Evolutionary conservation across 2,888 invertebrate species (phyloP).

Genomic region (Hypena proboscidalis): DNA sequence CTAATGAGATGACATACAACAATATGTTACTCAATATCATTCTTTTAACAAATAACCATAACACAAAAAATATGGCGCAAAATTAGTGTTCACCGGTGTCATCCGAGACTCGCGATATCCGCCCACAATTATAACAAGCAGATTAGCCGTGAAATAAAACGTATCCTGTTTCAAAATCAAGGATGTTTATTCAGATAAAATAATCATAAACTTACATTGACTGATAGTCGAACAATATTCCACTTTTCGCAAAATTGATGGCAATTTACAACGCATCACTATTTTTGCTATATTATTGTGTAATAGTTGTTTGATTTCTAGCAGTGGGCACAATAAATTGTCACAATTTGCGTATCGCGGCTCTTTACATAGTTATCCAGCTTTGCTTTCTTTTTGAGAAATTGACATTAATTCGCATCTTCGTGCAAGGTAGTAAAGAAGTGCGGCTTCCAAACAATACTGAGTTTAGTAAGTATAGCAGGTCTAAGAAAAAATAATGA

Average conservation of each 20-base stretch:
- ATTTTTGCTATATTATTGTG: not conserved
- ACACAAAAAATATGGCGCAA: too few species aligned
- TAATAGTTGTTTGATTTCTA: not conserved
- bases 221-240: constrained; percentile 20
- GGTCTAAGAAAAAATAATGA: too few species aligned
- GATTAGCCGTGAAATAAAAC: constrained; percentile 41
- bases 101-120: too few species aligned
- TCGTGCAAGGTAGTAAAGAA: not conserved
- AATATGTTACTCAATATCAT: too few species aligned
- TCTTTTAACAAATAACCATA: too few species aligned
- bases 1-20: too few species aligned
- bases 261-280: constrained; percentile 10
- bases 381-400: constrained; percentile 6
- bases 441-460: too few species aligned
- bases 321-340: constrained; percentile 1
- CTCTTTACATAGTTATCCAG: not conserved
- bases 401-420: constrained; percentile 9
- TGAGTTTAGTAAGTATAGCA: too few species aligned
- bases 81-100: too few species aligned
- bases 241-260: constrained; percentile 10
- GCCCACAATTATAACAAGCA: constrained; percentile 10
- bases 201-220: constrained; percentile 37
- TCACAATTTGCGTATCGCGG: not conserved
- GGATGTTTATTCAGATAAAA: constrained; percentile 43
- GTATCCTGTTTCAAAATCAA: constrained; percentile 43